A percentile compares a stretch with the other conserved stretches of the same genome.
phyloP scores from a whole-genome alignment of 2,113 vertebrate genomes.

The Pangasianodon hypophthalmus region DNA sequence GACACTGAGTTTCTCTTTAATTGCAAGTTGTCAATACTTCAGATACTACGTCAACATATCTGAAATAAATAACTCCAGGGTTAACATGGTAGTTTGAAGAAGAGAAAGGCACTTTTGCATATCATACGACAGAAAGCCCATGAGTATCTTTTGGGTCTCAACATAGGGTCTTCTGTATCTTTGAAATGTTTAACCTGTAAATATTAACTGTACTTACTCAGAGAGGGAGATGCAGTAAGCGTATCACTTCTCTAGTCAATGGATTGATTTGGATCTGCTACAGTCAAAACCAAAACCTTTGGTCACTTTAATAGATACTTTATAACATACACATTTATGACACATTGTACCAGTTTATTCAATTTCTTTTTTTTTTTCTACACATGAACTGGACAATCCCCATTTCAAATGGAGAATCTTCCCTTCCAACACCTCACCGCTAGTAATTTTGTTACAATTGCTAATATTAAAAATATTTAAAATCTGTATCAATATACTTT shows the following conservation, averaged over 20 bases:
- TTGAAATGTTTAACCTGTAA: conserved; percentile 38
- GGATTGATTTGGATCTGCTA: conserved; percentile 32
- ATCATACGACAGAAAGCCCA: conserved; percentile 28
- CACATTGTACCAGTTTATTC: conserved; percentile 22
- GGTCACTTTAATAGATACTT: conserved; percentile 53
- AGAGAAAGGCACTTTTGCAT: conserved; percentile 51
- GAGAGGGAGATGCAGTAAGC: conserved; percentile 17
- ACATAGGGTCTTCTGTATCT: conserved; percentile 17
- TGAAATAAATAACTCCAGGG: conserved; percentile 16
- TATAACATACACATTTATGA: conserved; percentile 31
- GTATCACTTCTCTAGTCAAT: conserved; percentile 1
- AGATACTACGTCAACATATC: not conserved
- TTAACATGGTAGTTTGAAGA: not conserved
- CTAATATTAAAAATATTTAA: conserved; percentile 56
- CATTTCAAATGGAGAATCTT: conserved; percentile 26
- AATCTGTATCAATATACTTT: conserved; percentile 49
- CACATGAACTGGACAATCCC: conserved; percentile 23
- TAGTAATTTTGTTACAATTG: conserved; percentile 41
- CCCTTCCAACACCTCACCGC: conserved; percentile 15
- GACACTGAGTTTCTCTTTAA: not conserved
- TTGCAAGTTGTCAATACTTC: not conserved
- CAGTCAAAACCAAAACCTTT: conserved; percentile 52
- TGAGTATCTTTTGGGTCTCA: conserved; percentile 25
- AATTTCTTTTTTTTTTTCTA: not conserved
- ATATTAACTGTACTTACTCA: conserved; percentile 7